Evolutionary conservation across 2,113 vertebrate species (phyloP), one percentile per base, ranked within the genome.

Genomic region (Ellobius talpinus): DNA sequence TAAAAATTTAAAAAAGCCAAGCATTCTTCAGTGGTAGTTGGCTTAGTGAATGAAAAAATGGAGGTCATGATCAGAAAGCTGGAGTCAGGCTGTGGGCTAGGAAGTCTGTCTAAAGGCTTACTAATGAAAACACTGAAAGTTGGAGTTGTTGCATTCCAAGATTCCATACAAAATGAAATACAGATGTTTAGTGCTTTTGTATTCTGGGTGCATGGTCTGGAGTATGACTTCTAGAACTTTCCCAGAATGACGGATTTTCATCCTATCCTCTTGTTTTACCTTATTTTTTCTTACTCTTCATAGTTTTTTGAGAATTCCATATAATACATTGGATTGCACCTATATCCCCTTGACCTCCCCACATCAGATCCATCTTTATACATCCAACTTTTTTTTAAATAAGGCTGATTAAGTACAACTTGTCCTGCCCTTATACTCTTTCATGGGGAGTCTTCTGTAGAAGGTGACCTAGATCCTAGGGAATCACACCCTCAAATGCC

Each of bases 41-140:
- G 89, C 31, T 42, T 42, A 79, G 42, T 84, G 39, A 90, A 50
- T 88, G 76, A 85, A 96, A 47, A 87, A 50, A 82, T 26, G 33
- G 17, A 31, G 70, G 33, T 72, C 5, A 50, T 68, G 36, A 68
- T 55, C 26, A 55, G n/a, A 94, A 73, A 88, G 0, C 66, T 78
- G 3, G 2, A 77, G 21, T 47, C 36, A 82, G 86, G 33, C 87
- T 29, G 55, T 39, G 95, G 70, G 36, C 29, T 61, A 87, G 7
- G 45, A 81, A 58, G 52, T n/a, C 7, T 26, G 0, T 73, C 93
- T 65, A 39, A 92, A 95, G 92, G n/a, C 17, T 94, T 52, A 17
- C 16, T 36, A 21, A 79, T 92, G 31, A 19, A 93, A 87, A 65
- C 16, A 76, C 11, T 76, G 19, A 61, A 61, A 24, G 17, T 58